Base-by-base conservation (phyloP, 2,113 vertebrate genomes). In the Rhineura floridana region DNA sequence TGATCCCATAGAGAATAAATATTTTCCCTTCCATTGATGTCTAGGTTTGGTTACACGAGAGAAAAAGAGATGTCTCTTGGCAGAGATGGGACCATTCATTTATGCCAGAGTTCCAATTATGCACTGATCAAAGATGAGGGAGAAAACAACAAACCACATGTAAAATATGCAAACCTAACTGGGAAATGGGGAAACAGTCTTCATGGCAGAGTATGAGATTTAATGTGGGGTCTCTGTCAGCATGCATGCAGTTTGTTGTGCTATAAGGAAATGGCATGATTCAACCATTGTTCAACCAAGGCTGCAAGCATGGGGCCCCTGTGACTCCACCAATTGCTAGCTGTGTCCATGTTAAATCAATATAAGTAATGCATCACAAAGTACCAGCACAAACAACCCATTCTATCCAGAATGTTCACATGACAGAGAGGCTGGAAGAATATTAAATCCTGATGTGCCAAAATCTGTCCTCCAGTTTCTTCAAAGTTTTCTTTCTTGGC, bases 381-480 rank as follows among this genome's bases (percentile, higher is more conserved):
- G 12, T 3, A 65, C 30, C 10, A 25, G 17, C 19, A 48, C 5
- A 46, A 44, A 44, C 28, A 72, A 87, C 30, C 19, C 36, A 10
- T 65, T 63, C 33, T 67, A n/a, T 81, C 52, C 85, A 90, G n/a
- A 88, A 89, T 69, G 86, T 1, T 6, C 6, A 87, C 62, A 88
- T 91, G 67, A 88, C 78, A 86, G 0, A 0, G 78, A 91, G 46
- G 4, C 84, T 19, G 3, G 52, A 73, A 7, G 88, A 65, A 80
- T 59, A 59, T 59, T 21, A 19, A 59, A 59, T 59, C 19, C 13
- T 59, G 55, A 59, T 59, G 55, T 59, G 55, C 55, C 4, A 59
- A 59, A 59, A 59, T 59, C 15, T 59, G 17, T 59, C 21, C 4
- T 59, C 55, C 19, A 19, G 19, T 59, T 59, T 19, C 3, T 59